These are phyloP conservation scores for Parnassius orleans DNA, from an alignment of 2,888 invertebrate species.

Conservation along the genomic window DNA sequence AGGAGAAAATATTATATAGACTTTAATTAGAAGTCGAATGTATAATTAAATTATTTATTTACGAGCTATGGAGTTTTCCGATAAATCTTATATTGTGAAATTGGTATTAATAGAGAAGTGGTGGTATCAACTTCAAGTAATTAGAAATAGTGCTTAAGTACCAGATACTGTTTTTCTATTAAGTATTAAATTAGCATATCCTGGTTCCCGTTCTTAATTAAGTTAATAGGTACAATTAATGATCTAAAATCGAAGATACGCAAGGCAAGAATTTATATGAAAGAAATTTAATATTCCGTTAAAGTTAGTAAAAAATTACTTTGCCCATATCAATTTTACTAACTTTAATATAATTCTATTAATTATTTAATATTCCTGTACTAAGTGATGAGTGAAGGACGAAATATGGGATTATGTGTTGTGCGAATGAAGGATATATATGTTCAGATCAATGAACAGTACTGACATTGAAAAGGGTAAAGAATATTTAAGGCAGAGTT, in stretches of 20 bases:
- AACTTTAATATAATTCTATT: too few species aligned
- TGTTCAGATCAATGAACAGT: too few species aligned
- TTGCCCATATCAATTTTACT: too few species aligned
- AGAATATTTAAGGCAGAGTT: too few species aligned
- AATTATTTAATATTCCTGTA: too few species aligned
- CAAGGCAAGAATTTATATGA: not conserved
- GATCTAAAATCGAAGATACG: not conserved
- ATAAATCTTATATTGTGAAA: not conserved
- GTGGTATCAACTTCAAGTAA: slow-evolving; percentile 1
- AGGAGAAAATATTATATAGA: too few species aligned
- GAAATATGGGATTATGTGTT: too few species aligned
- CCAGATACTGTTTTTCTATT: not conserved
- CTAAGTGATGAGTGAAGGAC: too few species aligned
- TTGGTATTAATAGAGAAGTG: not conserved
- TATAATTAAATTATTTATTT: slow-evolving; percentile 2
- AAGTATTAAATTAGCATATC: slow-evolving; percentile 10
- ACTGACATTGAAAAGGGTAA: too few species aligned
- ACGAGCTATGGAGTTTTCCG: not conserved
- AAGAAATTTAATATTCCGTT: too few species aligned
- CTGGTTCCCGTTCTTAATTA: not conserved
- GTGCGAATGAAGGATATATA: too few species aligned
- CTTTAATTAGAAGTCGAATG: not conserved
- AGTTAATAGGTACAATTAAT: not conserved
- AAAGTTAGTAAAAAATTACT: too few species aligned
- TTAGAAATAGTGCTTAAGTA: not conserved